phyloP scores from a whole-genome alignment of 2,113 vertebrate genomes.

The Scopus umbretta region DNA sequence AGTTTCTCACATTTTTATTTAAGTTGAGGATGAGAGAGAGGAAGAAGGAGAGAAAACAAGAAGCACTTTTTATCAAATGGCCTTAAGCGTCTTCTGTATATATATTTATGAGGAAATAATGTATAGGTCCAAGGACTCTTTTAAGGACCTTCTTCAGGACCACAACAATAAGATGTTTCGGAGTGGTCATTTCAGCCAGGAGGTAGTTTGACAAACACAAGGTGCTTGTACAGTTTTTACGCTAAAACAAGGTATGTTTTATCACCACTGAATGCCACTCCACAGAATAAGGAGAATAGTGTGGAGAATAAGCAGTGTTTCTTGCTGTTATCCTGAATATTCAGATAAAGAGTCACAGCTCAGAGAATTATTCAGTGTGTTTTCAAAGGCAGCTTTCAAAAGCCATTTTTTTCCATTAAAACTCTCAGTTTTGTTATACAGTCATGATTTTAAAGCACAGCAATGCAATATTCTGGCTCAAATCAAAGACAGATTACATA shows the following conservation, averaged over 20 bases:
- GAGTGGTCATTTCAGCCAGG: background rate
- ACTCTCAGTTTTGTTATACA: conserved; percentile 49
- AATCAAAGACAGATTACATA: conserved; percentile 51
- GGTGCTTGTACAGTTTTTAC: background rate
- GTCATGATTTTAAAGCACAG: conserved; percentile 62
- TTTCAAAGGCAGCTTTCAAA: conserved; percentile 64
- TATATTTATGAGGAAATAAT: background rate
- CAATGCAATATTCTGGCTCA: conserved; percentile 27
- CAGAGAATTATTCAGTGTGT: conserved; percentile 39
- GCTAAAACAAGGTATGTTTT: background rate
- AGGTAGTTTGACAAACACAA: background rate
- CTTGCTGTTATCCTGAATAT: conserved; percentile 10
- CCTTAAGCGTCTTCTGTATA: background rate
- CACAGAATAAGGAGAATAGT: background rate
- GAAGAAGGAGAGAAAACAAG: background rate
- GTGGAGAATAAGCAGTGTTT: background rate
- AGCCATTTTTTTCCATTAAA: conserved; percentile 62
- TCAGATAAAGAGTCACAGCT: conserved; percentile 36
- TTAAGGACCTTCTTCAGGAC: background rate
- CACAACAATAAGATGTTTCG: background rate
- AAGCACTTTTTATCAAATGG: background rate
- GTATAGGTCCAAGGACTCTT: background rate
- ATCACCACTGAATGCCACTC: background rate
- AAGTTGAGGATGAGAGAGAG: background rate
- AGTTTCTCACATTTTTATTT: background rate